Evolutionary conservation across 2,888 invertebrate genomes (phyloP), one percentile per base, ranked within the genome.

Genomic region (Fragum fragum): DNA sequence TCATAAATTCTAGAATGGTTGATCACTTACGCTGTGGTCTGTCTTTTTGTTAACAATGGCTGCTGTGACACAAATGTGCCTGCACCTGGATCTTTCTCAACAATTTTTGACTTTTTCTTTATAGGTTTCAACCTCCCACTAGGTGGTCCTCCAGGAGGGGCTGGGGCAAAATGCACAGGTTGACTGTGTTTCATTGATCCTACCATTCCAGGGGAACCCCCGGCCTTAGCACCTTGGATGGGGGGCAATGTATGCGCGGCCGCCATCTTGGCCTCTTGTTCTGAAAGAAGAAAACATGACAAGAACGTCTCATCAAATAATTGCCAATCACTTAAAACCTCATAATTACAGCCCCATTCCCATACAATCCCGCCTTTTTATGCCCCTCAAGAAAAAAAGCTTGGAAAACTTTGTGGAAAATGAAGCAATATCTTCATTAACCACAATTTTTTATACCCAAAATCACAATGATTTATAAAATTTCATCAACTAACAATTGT

Each of bases 11-110:
- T n/a, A n/a, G n/a, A 11, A 21, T 5, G n/a, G 1, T 55, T 1
- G 23, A 57, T 32, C n/a, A 85, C 89, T 88, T 91, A 93, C 93
- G 88, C 87, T 66, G 92, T 84, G 52, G 92, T 93, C 69, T 93
- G 90, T 53, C 84, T 85, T 83, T 91, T 92, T 26, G 87, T 87
- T 26, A 93, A 79, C 23, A 89, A 63, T 42, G 92, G 92, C 47
- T 92, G 91, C 59, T 90, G 88, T 76, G 83, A 85, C 73, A 91
- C 82, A 66, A 66, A 66, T 1, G 66, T 66, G 36, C 66, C 66
- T 32, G 92, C 83, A 32, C 83, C 61, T n/a, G 86, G 21, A 53
- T 90, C 87, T 77, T 82, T 85, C 23, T 92, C 92, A 39, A 85
- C 77, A 61, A 87, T 83, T 23, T 88, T 85, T 47, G 79, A 75